Evolutionary conservation across 2,113 vertebrate genomes (phyloP).

Genomic region (Mesitornis unicolor): DNA sequence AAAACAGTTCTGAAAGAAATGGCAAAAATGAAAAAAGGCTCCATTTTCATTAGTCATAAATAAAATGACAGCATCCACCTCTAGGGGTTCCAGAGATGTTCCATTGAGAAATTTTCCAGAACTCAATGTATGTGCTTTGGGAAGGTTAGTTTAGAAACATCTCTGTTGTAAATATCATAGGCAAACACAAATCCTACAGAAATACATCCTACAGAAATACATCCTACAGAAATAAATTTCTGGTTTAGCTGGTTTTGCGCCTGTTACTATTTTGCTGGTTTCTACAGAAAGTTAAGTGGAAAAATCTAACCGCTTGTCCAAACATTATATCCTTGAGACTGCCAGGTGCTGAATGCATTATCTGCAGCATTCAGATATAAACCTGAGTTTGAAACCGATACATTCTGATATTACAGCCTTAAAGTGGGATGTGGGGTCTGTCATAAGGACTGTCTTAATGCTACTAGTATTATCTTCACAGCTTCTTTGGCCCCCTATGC

Average conservation of each 20-base stretch:
- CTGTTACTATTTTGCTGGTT: slow-evolving; percentile 14
- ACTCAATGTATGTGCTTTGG: slow-evolving; percentile 1
- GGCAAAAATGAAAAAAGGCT: slow-evolving; percentile 66
- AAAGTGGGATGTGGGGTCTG: neutral
- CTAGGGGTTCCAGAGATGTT: slow-evolving; percentile 56
- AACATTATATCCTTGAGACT: neutral
- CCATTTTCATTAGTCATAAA: slow-evolving; percentile 74
- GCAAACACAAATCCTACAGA: slow-evolving; percentile 6
- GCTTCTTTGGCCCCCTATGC: neutral
- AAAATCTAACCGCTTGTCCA: neutral
- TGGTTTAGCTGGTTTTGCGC: neutral
- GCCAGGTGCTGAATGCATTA: neutral
- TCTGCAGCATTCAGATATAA: neutral
- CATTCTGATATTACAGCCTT: neutral
- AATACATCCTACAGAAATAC: too few species aligned
- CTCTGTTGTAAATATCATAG: neutral
- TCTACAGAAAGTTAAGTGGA: neutral
- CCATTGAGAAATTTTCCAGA: slow-evolving; percentile 58
- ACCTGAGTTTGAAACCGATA: neutral
- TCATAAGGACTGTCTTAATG: neutral
- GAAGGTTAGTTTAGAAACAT: slow-evolving; percentile 23
- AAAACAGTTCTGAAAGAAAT: slow-evolving; percentile 73
- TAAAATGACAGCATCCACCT: slow-evolving; percentile 63
- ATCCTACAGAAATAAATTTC: neutral
- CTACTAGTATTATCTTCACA: neutral